These are phyloP conservation scores for Laterallus jamaicensis DNA, from an alignment of 2,113 vertebrate genomes.

Conservation along the genomic window DNA sequence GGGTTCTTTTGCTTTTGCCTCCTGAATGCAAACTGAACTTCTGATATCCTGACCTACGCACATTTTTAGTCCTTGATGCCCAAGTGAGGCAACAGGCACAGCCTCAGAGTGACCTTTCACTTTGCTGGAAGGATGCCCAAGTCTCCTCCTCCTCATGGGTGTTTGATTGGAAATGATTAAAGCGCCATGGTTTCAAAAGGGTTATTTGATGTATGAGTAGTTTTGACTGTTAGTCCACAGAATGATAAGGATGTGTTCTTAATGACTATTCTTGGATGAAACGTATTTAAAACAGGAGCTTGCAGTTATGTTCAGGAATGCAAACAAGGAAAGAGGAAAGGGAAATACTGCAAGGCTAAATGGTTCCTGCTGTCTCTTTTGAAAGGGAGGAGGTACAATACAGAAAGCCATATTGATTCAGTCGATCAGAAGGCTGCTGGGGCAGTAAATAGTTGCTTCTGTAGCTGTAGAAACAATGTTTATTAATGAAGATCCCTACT, in stretches of 20 bases:
- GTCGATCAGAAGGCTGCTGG: background rate
- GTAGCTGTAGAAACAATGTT: background rate
- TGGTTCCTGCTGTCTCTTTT: background rate
- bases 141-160: background rate
- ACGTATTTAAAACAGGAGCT: background rate
- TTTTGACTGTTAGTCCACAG: background rate
- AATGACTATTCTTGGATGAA: background rate
- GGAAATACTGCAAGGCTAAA: background rate
- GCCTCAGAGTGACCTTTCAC: background rate
- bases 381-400: background rate
- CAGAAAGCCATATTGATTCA: background rate
- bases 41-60: accelerated
- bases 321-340: background rate
- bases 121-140: background rate
- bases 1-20: background rate
- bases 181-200: background rate
- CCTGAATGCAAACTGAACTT: background rate
- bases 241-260: background rate
- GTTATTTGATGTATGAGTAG: background rate
- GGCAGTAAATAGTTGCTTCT: background rate
- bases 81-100: background rate
- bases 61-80: background rate
- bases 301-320: background rate
- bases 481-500: background rate
- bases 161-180: background rate